Evolutionary conservation across 1,140 invertebrate genomes (phyloP).

Genomic region (Platyura marginata): DNA sequence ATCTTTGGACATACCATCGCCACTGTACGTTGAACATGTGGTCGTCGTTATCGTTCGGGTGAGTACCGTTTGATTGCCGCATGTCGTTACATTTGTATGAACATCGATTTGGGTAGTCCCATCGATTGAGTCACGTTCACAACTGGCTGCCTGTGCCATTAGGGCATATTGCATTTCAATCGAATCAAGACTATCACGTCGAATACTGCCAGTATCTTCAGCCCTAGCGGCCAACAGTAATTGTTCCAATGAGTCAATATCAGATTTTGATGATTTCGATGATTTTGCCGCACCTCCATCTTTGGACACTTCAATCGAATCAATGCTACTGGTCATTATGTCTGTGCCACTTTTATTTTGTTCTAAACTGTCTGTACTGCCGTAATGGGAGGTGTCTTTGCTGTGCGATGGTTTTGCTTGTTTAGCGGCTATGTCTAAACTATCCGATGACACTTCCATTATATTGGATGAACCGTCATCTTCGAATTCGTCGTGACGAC

Average conservation of each 20-base stretch:
- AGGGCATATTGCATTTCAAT: slow-evolving; percentile 28
- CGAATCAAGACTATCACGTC: slow-evolving; percentile 33
- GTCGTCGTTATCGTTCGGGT: slow-evolving; percentile 30
- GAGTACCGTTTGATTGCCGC: slow-evolving; percentile 16
- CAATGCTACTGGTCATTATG: slow-evolving; percentile 38
- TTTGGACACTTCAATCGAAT: slow-evolving; percentile 37
- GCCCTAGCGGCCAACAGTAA: slow-evolving; percentile 8
- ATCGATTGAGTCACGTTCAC: slow-evolving; percentile 1
- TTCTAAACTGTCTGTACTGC: slow-evolving; percentile 38
- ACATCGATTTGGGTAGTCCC: slow-evolving; percentile 15
- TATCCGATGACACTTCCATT: slow-evolving; percentile 41
- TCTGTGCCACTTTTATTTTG: slow-evolving; percentile 29
- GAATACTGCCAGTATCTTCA: slow-evolving; percentile 26
- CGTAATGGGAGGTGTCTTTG: slow-evolving; percentile 21
- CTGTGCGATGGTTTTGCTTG: slow-evolving; percentile 14
- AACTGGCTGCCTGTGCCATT: slow-evolving; percentile 15
- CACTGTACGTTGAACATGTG: slow-evolving; percentile 27
- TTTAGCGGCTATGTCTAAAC: slow-evolving; percentile 32
- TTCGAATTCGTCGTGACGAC: slow-evolving; percentile 8
- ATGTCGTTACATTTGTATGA: slow-evolving; percentile 25
- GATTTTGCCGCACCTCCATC: slow-evolving; percentile 13
- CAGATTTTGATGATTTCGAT: slow-evolving; percentile 7
- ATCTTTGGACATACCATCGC: slow-evolving; percentile 16
- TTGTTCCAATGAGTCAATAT: slow-evolving; percentile 21
- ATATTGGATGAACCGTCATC: slow-evolving; percentile 26